These are phyloP conservation scores for Heliothis subflexa DNA, from an alignment of 1,140 invertebrate genomes.

Conservation along the genomic window DNA sequence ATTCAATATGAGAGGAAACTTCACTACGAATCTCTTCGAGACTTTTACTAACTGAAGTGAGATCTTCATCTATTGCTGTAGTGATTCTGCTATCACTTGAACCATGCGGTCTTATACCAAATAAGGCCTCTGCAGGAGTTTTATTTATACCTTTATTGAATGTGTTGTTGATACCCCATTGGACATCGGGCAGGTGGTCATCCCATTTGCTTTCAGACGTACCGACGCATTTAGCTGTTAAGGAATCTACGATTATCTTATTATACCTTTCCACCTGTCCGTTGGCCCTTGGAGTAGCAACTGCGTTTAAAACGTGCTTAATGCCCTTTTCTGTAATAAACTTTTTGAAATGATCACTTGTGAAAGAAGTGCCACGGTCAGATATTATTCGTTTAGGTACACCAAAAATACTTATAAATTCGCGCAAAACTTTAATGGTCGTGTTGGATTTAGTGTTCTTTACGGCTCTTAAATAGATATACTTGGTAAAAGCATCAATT, in stretches of 20 bases:
- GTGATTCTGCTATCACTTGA: neutral
- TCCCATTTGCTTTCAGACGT: conserved; percentile 7
- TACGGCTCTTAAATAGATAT: conserved; percentile 9
- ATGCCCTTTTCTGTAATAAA: neutral
- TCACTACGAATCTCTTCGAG: neutral
- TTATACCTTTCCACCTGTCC: conserved; percentile 10
- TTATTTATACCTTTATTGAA: conserved; percentile 10
- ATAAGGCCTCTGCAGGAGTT: neutral
- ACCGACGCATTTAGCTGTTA: neutral
- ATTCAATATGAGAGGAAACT: neutral
- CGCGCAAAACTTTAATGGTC: conserved; percentile 7
- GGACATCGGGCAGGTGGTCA: neutral
- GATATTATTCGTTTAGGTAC: conserved; percentile 42
- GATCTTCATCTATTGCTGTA: neutral
- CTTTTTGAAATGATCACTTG: conserved; percentile 1
- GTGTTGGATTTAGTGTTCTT: conserved; percentile 3
- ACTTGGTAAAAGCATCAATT: conserved; percentile 36
- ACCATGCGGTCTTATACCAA: neutral
- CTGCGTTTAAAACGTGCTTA: neutral
- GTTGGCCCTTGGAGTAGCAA: conserved; percentile 1
- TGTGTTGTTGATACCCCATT: conserved; percentile 14
- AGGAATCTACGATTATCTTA: neutral
- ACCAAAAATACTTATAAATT: conserved; percentile 48
- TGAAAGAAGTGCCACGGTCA: conserved; percentile 42
- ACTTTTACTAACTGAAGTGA: neutral